A percentile compares a stretch with the other conserved stretches of the same genome.
phyloP scores from a whole-genome alignment of 1,140 invertebrate genomes.

The Meloidogyne hapla region DNA sequence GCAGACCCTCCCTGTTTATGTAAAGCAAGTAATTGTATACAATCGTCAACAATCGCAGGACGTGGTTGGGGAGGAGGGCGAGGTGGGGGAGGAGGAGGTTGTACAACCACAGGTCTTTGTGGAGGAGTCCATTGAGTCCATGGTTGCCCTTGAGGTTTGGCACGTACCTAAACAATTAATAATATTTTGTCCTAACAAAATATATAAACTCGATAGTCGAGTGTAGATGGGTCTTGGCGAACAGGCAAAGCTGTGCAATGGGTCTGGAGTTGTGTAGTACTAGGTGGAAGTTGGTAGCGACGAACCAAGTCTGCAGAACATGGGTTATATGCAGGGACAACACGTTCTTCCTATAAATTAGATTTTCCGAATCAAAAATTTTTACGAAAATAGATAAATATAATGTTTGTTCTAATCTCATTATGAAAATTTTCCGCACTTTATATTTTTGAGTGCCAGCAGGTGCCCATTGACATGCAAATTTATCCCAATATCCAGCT shows the following conservation, averaged over 20 bases:
- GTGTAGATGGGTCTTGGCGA: constrained; percentile 41
- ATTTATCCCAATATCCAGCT: constrained; percentile 59
- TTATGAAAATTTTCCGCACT: no score
- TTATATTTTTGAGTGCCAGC: constrained; percentile 43
- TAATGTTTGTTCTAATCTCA: no score
- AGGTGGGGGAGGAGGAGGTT: constrained; percentile 17
- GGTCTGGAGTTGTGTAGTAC: constrained; percentile 47
- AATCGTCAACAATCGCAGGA: constrained; percentile 24
- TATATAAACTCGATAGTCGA: constrained; percentile 52
- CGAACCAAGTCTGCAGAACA: constrained; percentile 54
- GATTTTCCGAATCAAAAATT: no score
- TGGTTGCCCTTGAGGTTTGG: constrained; percentile 50
- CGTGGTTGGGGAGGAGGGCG: constrained; percentile 15
- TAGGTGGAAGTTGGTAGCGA: constrained; percentile 57
- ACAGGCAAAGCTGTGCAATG: constrained; percentile 56
- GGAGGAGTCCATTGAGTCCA: constrained; percentile 56
- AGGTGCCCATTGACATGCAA: constrained; percentile 55
- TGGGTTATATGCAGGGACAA: constrained; percentile 62
- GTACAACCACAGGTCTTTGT: constrained; percentile 35
- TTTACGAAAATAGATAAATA: not conserved
- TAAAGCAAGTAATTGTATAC: constrained; percentile 52
- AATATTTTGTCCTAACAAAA: not conserved
- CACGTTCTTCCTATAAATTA: constrained; percentile 44
- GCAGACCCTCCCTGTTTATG: constrained; percentile 51
- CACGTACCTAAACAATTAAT: constrained; percentile 44